Percentiles rank a stretch among this genome's conserved stretches.
Evolutionary conservation across 2,888 invertebrate species (phyloP).

Genomic region (Caenorhabditis sp.): DNA sequence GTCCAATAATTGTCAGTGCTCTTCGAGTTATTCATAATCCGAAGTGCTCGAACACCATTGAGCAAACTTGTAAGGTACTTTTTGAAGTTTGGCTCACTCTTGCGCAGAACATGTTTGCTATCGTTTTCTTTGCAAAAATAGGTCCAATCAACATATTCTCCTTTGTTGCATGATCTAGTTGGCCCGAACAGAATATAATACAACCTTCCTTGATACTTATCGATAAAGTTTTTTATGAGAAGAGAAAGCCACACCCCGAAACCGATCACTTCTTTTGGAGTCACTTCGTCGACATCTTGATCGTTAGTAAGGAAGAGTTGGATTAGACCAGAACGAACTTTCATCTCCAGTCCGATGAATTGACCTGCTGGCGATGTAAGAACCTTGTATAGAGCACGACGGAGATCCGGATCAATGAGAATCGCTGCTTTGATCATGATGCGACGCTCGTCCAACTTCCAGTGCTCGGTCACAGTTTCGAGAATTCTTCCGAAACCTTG

Average conservation of each 20-base stretch:
- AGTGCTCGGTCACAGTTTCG: conserved; percentile 45
- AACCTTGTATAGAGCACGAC: conserved; percentile 27
- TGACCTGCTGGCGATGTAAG: conserved; percentile 37
- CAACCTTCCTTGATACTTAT: conserved; percentile 56
- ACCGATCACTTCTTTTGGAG: conserved; percentile 50
- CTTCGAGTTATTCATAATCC: conserved; percentile 52
- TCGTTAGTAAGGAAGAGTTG: conserved; percentile 55
- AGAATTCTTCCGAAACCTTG: conserved; percentile 54
- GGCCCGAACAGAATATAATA: conserved; percentile 62
- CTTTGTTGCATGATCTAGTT: conserved; percentile 33
- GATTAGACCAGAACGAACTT: conserved; percentile 56
- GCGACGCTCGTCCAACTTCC: conserved; percentile 55
- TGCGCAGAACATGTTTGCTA: not conserved
- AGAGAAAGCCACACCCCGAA: conserved; percentile 62
- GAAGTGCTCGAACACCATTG: conserved; percentile 60
- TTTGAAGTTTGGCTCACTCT: conserved; percentile 34
- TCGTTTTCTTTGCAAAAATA: conserved; percentile 38
- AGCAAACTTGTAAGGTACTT: conserved; percentile 35
- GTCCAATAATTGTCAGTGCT: conserved; percentile 43
- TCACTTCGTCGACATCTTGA: conserved; percentile 55
- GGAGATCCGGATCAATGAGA: conserved; percentile 55
- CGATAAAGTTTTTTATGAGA: conserved; percentile 41
- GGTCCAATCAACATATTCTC: conserved; percentile 54
- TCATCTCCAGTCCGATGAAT: conserved; percentile 47
- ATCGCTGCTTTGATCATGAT: conserved; percentile 63